These are phyloP conservation scores for Folsomia manolachei DNA, from an alignment of 2,888 invertebrate species.

Conservation along the genomic window DNA sequence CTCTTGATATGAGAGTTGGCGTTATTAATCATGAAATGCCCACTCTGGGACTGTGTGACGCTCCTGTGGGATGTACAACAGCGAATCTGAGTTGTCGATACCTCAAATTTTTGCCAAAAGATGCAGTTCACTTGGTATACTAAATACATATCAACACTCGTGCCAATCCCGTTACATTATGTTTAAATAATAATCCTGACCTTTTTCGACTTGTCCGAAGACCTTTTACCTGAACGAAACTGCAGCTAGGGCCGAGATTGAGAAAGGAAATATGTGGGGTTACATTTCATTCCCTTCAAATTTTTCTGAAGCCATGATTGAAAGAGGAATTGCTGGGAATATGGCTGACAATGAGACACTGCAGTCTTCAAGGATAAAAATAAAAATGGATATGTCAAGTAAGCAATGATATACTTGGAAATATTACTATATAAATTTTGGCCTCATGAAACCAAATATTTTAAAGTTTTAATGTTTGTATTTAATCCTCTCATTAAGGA, in stretches of 20 bases:
- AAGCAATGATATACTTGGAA: no score
- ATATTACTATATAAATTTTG: no score
- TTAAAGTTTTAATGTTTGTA: no score
- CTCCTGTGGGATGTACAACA: constrained; percentile 67
- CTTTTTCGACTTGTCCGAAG: constrained; percentile 13
- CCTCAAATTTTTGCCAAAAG: constrained; percentile 69
- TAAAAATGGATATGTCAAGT: constrained; percentile 93
- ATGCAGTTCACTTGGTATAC: constrained; percentile 68
- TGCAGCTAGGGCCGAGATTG: constrained; percentile 70
- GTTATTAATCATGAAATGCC: constrained; percentile 75
- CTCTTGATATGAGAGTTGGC: constrained; percentile 75
- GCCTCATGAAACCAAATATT: no score
- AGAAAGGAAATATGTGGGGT: constrained; percentile 80
- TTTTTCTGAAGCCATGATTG: constrained; percentile 81
- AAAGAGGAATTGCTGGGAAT: constrained; percentile 73
- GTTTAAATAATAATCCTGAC: not conserved
- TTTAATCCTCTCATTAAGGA: no score
- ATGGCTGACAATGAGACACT: constrained; percentile 83
- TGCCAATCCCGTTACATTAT: constrained; percentile 48
- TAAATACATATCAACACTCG: no score
- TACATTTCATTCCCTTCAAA: constrained; percentile 83
- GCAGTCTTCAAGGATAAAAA: constrained; percentile 79
- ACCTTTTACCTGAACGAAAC: constrained; percentile 50
- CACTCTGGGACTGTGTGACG: constrained; percentile 54
- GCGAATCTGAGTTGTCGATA: constrained; percentile 75